Percentiles rank a stretch among this genome's conserved stretches.
Evolutionary conservation across 2,113 vertebrate genomes (phyloP).

Genomic region (Podarcis raffonei): DNA sequence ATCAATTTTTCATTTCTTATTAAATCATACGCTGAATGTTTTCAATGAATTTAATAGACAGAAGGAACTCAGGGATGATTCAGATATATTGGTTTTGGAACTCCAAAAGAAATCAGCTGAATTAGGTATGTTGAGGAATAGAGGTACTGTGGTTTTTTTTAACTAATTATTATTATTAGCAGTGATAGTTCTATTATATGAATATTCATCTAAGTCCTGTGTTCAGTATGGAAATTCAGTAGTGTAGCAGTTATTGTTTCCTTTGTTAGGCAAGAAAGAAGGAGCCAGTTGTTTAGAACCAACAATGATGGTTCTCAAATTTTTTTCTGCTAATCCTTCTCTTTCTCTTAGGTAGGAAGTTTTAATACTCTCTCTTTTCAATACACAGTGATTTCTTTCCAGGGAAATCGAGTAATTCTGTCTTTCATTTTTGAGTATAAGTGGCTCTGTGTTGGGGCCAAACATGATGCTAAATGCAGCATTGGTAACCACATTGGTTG

Average conservation of each 20-base stretch:
- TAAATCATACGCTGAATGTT: constrained; percentile 40
- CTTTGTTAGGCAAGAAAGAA: background rate
- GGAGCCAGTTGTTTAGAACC: background rate
- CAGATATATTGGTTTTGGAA: constrained; percentile 64
- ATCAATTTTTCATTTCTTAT: constrained; percentile 32
- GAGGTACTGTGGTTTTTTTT: background rate
- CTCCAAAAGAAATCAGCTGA: constrained; percentile 72
- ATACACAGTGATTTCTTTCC: background rate
- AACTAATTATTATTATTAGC: background rate
- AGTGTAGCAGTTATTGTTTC: background rate
- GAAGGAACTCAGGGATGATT: constrained; percentile 62
- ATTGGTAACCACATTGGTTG: no score
- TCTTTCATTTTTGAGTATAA: background rate
- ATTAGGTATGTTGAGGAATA: constrained; percentile 70
- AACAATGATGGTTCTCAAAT: background rate
- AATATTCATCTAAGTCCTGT: background rate
- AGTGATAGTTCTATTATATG: background rate
- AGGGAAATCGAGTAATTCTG: background rate
- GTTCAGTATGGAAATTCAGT: background rate
- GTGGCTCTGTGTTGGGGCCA: background rate
- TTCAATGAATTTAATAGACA: constrained; percentile 65
- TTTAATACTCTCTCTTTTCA: background rate
- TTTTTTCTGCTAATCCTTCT: background rate
- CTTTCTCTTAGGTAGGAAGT: background rate
- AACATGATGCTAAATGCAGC: background rate